Evolutionary conservation across 2,888 invertebrate genomes (phyloP).

Genomic region (Nemotelus nigrinus): DNA sequence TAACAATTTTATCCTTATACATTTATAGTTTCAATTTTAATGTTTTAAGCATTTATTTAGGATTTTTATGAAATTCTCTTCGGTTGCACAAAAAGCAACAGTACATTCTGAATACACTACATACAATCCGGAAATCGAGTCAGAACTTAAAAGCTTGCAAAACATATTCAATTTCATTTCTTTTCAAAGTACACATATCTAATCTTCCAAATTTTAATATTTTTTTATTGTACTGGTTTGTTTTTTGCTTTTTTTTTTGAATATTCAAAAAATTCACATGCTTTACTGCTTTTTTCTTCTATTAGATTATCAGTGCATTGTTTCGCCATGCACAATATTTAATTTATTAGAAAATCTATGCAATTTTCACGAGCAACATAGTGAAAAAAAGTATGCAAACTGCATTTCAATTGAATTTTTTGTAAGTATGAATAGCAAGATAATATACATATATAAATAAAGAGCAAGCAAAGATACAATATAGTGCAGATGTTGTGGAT

Average conservation of each 20-base stretch:
- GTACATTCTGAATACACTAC: constrained; percentile 32
- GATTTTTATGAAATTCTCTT: not conserved
- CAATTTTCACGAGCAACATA: too few relatives aligned
- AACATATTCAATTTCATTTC: not conserved
- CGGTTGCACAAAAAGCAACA: constrained; percentile 45
- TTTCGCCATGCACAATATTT: too few relatives aligned
- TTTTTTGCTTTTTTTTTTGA: not conserved
- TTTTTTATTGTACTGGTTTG: not conserved
- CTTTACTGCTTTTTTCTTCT: too few relatives aligned
- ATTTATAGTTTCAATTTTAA: not conserved
- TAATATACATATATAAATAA: too few relatives aligned
- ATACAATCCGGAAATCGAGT: constrained; percentile 14
- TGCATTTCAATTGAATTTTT: too few relatives aligned
- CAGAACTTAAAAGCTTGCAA: constrained; percentile 24
- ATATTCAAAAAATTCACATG: not conserved
- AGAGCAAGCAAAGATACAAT: too few relatives aligned
- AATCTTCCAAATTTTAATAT: not conserved
- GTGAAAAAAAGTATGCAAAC: too few relatives aligned
- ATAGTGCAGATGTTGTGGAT: too few relatives aligned
- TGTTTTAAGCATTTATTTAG: constrained; percentile 15
- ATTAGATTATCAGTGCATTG: too few relatives aligned
- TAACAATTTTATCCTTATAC: not conserved
- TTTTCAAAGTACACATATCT: not conserved
- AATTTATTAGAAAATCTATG: too few relatives aligned
- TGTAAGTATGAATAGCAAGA: too few relatives aligned